Evolutionary conservation across 2,888 invertebrate genomes (phyloP).

Genomic region (Drosophila rubida): DNA sequence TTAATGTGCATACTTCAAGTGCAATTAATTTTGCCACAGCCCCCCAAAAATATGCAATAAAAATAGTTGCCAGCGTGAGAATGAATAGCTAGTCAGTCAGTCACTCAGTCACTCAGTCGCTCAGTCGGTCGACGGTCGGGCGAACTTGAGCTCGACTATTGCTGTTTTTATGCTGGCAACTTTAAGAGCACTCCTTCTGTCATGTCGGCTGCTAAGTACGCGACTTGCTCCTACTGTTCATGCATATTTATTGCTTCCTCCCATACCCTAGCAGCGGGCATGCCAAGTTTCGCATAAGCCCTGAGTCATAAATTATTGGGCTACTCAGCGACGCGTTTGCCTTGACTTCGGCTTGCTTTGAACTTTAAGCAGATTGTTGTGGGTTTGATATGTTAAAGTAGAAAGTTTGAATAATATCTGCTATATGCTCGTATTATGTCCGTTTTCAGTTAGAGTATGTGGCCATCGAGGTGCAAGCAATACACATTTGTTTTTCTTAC

Average conservation of each 20-base stretch:
- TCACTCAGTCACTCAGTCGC: conserved; percentile 1
- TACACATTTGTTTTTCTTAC: conserved; percentile 1
- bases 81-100: conserved; percentile 34
- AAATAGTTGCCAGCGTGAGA: conserved; percentile 64
- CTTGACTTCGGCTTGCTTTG: not conserved
- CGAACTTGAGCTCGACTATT: conserved; percentile 17
- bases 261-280: conserved; percentile 19
- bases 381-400: no score
- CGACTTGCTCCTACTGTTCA: conserved; percentile 45
- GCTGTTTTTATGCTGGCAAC: conserved; percentile 44
- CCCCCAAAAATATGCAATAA: conserved; percentile 71
- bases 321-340: not conserved
- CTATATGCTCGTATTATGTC: no score
- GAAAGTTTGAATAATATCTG: no score
- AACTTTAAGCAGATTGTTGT: not conserved
- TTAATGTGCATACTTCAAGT: conserved; percentile 76
- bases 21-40: conserved; percentile 69
- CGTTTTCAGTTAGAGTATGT: not conserved
- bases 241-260: conserved; percentile 66
- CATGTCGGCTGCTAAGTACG: conserved; percentile 46
- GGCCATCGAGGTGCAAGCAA: not conserved
- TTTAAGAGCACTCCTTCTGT: conserved; percentile 41
- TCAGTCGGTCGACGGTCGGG: not conserved
- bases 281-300: not conserved
- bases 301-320: conserved; percentile 4